Base-by-base conservation (phyloP, 2,888 invertebrate species). In the Acleris emargana region DNA sequence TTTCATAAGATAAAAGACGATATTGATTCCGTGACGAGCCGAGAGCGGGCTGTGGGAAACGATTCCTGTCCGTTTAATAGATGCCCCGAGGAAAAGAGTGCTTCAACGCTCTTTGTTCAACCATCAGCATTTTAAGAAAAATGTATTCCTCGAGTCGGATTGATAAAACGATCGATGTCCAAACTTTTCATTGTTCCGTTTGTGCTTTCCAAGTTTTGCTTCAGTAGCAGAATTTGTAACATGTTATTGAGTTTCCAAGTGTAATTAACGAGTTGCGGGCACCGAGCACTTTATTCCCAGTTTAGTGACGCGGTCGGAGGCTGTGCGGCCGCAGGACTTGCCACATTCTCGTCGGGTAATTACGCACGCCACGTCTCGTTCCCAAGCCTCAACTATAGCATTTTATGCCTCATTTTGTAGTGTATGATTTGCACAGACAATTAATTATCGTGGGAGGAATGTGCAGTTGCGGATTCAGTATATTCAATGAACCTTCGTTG, bases 1-100 rank as follows among this genome's bases (percentile, higher is more conserved):
- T 88, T 87, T 87, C 83, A 82, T 86, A 87, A 91, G 89, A 91
- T 91, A 92, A 91, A 90, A 91, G 89, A 84, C 86, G 87, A 89
- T 91, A 91, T 91, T 91, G 91, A 91, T 91, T 91, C 88, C 91
- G 91, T 91, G 89, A 89, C 90, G 90, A 86, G 85, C 79, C 79
- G 84, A 81, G 84, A 80, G 83, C 87, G 84, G 79, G 84, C 89
- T 89, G 90, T 91, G 91, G 88, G 91, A 91, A 91, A 84, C 86
- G 84, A 88, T 89, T 86, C 86, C 86, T 86, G 88, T 83, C 86
- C 82, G 80, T 81, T 85, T 89, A 89, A 88, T 89, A 86, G 84
- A 77, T 86, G 87, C 87, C 89, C 84, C 76, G 83, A 88, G 89
- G 87, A 85, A 75, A 77, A 77, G 72, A 76, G 78, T 78, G 75